Evolutionary conservation across 2,888 invertebrate species (phyloP).

Genomic region (Axea sp.): DNA sequence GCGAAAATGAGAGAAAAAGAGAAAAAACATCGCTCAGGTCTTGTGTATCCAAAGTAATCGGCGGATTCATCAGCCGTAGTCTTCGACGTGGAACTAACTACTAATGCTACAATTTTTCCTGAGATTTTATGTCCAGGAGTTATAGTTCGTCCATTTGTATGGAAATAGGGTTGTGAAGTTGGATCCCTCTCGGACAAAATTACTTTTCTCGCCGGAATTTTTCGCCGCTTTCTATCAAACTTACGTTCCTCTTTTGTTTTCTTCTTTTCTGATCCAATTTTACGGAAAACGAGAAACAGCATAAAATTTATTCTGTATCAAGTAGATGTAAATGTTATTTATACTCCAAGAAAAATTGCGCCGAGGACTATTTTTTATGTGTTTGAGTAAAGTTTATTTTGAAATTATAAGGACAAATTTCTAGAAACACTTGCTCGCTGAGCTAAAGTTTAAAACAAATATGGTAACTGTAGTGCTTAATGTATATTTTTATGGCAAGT

Average conservation of each 20-base stretch:
- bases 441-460: no score
- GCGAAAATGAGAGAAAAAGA: no score
- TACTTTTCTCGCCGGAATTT: constrained; percentile 61
- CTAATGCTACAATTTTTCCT: constrained; percentile 74
- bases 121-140: constrained; percentile 71
- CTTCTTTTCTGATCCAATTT: constrained; percentile 43
- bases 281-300: constrained; percentile 36
- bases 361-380: no score
- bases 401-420: no score
- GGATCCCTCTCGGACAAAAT: constrained; percentile 61
- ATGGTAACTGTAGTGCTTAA: no score
- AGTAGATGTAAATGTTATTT: no score
- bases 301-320: constrained; percentile 36
- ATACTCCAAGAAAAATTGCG: no score
- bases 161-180: constrained; percentile 69
- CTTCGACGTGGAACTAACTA: constrained; percentile 77
- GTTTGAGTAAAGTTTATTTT: no score
- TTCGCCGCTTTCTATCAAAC: constrained; percentile 54
- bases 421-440: no score
- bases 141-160: constrained; percentile 74
- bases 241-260: constrained; percentile 33
- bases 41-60: constrained; percentile 73
- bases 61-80: constrained; percentile 71
- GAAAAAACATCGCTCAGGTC: constrained; percentile 61
- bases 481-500: no score